Conservation (phyloP, 2,797 vertebrate genomes). For the Cyclura pinguis region DNA sequence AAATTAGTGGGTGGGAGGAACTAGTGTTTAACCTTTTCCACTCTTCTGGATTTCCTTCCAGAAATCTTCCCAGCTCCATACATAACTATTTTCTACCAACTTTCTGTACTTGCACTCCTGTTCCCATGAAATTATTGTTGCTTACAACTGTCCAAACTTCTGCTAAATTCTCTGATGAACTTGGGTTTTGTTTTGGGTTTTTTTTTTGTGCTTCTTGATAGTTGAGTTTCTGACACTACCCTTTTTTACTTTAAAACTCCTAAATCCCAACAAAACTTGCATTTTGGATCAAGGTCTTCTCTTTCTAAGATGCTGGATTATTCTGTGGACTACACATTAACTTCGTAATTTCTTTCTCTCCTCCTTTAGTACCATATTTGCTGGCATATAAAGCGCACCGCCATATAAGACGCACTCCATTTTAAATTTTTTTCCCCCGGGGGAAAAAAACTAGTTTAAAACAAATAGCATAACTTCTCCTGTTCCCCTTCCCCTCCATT, state of each 20-base stretch:
- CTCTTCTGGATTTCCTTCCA: too few species aligned
- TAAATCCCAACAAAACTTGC: background rate
- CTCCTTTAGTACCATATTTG: background rate
- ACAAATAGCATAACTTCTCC: too few species aligned
- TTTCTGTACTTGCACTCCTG: too few species aligned
- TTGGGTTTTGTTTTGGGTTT: background rate
- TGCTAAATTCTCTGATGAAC: background rate
- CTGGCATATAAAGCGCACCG: too few species aligned
- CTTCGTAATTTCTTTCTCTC: background rate
- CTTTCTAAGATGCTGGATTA: background rate
- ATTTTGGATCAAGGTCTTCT: background rate
- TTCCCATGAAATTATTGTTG: background rate
- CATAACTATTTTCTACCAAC: background rate
- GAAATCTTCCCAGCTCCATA: background rate
- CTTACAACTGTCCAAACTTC: background rate
- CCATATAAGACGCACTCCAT: too few species aligned
- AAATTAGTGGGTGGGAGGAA: background rate
- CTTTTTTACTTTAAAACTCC: background rate
- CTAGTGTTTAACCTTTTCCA: background rate
- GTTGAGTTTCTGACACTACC: background rate
- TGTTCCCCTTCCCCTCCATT: too few species aligned
- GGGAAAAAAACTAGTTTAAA: too few species aligned
- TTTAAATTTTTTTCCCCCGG: too few species aligned
- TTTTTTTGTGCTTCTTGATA: background rate
- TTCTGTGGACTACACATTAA: background rate